These are phyloP conservation scores for Catalaphyllia jardinei DNA, from an alignment of 64 coral and sea anemone genomes.

Conservation along the genomic window DNA sequence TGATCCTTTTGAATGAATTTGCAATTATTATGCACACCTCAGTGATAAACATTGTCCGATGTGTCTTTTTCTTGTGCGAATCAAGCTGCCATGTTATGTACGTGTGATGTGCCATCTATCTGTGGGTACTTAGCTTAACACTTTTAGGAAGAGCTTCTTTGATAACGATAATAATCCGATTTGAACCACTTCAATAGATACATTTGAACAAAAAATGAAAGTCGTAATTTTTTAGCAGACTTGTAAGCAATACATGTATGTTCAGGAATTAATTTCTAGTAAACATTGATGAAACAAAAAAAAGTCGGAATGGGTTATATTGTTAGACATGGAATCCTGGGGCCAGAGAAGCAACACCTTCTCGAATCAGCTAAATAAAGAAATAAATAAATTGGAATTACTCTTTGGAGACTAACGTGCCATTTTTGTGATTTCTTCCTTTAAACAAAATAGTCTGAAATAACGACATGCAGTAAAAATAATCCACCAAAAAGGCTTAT, in stretches of 20 bases:
- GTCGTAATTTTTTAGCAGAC: neutral
- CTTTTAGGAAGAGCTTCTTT: neutral
- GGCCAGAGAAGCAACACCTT: too few relatives aligned
- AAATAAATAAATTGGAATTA: too few relatives aligned
- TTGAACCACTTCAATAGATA: constrained; percentile 6
- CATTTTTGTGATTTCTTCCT: too few relatives aligned
- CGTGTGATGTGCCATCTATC: neutral
- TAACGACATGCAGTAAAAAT: too few relatives aligned
- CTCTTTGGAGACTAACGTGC: too few relatives aligned
- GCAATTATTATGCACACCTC: neutral
- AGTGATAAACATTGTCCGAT: neutral
- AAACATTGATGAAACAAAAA: too few relatives aligned
- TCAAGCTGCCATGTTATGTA: neutral
- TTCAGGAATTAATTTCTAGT: too few relatives aligned
- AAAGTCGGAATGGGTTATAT: too few relatives aligned
- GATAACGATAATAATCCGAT: constrained; percentile 20
- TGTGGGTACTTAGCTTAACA: constrained; percentile 10
- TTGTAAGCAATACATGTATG: neutral
- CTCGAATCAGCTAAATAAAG: too few relatives aligned
- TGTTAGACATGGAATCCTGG: too few relatives aligned
- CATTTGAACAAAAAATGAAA: neutral
- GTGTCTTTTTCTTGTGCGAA: neutral
- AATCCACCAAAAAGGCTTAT: too few relatives aligned
- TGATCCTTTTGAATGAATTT: constrained; percentile 16
- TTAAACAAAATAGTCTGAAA: too few relatives aligned